Base-by-base conservation (phyloP, 2,888 invertebrate genomes). In the Callinectes sapidus region DNA sequence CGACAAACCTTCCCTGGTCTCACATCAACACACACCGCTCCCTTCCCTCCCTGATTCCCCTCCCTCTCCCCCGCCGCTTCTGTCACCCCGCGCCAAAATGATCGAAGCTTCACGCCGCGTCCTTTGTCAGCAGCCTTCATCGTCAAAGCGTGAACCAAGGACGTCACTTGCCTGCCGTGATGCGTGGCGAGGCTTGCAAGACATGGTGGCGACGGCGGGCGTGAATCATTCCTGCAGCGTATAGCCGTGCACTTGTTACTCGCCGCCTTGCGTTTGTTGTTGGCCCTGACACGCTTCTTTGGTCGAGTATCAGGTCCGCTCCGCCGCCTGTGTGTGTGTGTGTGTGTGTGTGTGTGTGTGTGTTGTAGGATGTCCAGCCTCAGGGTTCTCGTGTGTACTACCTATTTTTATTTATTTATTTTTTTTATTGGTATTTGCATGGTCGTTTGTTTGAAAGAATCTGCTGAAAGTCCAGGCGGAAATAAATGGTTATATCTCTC, bases 121-220 rank as follows among this genome's bases (percentile, higher is more conserved):
- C 81, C 81, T 81, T 81, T 81, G 81, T 81, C 71, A 61, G 61
- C 61, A 35, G 35, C 35, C 81, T 81, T 35, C 35, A 16, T 81
- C 35, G 35, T 81, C 81, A 81, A 32, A 81, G 35, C 81, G 81
- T 35, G 32, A 81, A 32, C 81, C 81, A 81, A 81, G 81, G 81
- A 81, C 81, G 81, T 81, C 81, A 35, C 81, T 35, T 81, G 81
- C 35, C 32, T 81, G 81, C 35, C 81, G 81, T 35, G 81, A 18
- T 81, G 81, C 81, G 81, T 81, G 81, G 81, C 81, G 81, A 81
- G 81, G 81, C 81, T 35, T 81, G 81, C n/a, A 35, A 81, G 81
- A 35, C 35, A 35, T 32, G 81, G 81, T 81, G 81, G 81, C n/a
- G 71, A 28, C n/a, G 71, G 71, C 8, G 77, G 77, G 61, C 71